Base-by-base conservation (phyloP, 2,797 vertebrate species). In the Chelidonichthys spinosus region DNA sequence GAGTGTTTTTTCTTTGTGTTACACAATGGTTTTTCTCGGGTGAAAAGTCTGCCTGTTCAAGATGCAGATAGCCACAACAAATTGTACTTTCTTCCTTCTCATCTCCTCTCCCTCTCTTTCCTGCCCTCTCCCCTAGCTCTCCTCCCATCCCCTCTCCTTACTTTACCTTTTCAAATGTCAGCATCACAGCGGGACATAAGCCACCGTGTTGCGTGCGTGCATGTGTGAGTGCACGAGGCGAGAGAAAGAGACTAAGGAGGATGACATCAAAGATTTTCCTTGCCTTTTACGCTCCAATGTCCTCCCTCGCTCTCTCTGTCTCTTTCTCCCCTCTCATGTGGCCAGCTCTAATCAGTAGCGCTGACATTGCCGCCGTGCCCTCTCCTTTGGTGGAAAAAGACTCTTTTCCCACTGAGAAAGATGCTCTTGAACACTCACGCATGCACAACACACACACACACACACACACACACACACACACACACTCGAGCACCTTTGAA, bases 81-180 rank as follows among this genome's bases (percentile, higher is more conserved):
- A 93, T 89, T 76, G 85, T 83, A 83, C 78, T 76, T 87, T 90
- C 8, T 8, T 90, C 87, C 84, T 79, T 92, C 88, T 88, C 88
- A 81, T 92, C 89, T 84, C 71, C 87, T 84, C 82, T 74, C 44
- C 49, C 74, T 76, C 85, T 82, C 78, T 69, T 74, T 66, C 47
- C 66, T 85, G 81, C 80, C 81, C 84, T 81, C 74, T 74, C 64
- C 66, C 25, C 73, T 58, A 25, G 61, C 76, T 76, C 82, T 80
- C 78, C 77, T 75, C 85, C 85, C 85, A 82, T 90, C 89, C 75
- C 89, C 88, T 94, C 90, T 91, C 89, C 92, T 94, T 86, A 92
- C 92, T 92, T 92, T 93, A 93, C 92, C 92, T 93, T 93, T 93
- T 91, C 90, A 94, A 94, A 95, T 94, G 94, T 94, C 93, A 94